Conservation (phyloP, 2,888 invertebrate species). For the Limnephilus lunatus region DNA sequence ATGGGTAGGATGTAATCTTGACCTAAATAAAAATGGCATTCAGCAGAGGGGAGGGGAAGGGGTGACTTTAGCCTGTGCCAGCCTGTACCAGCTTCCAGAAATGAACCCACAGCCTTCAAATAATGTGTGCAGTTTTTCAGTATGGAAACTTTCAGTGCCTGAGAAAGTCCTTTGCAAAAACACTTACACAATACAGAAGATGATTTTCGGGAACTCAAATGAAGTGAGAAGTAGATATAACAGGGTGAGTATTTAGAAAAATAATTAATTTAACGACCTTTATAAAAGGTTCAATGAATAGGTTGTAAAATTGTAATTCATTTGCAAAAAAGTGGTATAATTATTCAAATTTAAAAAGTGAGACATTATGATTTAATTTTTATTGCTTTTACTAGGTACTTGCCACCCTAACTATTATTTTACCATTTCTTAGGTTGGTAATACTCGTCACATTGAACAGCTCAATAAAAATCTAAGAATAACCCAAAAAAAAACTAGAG, state of each 20-base stretch:
- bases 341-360: not conserved
- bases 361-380: not conserved
- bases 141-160: conserved; percentile 2
- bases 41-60: conserved; percentile 45
- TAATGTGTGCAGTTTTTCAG: conserved; percentile 15
- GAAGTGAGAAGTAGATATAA: conserved; percentile 80
- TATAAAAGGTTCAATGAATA: not conserved
- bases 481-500: not conserved
- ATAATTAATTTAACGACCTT: not conserved
- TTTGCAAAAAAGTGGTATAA: not conserved
- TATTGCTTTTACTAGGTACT: not conserved
- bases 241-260: conserved; percentile 73
- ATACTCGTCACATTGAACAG: not conserved
- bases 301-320: not conserved
- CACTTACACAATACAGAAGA: conserved; percentile 64
- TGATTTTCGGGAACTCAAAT: conserved; percentile 78
- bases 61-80: conserved; percentile 56
- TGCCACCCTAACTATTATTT: not conserved
- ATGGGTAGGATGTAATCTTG: conserved; percentile 52
- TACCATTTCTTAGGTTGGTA: not conserved
- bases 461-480: conserved; percentile 6
- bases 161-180: conserved; percentile 14
- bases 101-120: not conserved
- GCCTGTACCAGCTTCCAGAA: conserved; percentile 48
- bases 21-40: conserved; percentile 62